These are phyloP conservation scores for Cherax destructor DNA, from an alignment of 1,140 invertebrate genomes.

Conservation along the genomic window DNA sequence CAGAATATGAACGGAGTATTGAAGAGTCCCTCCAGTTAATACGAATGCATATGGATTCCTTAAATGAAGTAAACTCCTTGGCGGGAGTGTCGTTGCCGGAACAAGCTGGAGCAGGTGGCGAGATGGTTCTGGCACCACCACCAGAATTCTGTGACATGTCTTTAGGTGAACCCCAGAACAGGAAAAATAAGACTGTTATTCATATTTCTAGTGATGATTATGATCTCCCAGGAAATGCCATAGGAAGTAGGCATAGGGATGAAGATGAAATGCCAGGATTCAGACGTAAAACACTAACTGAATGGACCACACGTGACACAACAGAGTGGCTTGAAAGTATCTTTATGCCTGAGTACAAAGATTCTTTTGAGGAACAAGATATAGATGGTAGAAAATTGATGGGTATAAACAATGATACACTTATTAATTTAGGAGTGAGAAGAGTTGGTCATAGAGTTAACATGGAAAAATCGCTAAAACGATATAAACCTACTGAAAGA, in stretches of 20 bases:
- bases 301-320: constrained; percentile 78
- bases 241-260: constrained; percentile 48
- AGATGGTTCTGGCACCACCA: constrained; percentile 83
- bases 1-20: constrained; percentile 75
- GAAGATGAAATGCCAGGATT: constrained; percentile 70
- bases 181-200: constrained; percentile 60
- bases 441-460: constrained; percentile 78
- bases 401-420: constrained; percentile 77
- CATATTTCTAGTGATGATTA: constrained; percentile 60
- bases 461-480: constrained; percentile 77
- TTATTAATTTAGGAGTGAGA: constrained; percentile 78
- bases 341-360: constrained; percentile 78
- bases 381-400: constrained; percentile 77
- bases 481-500: constrained; percentile 70
- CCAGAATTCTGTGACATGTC: constrained; percentile 82
- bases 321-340: constrained; percentile 78
- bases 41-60: constrained; percentile 75
- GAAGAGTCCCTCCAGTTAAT: constrained; percentile 76
- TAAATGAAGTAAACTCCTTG: constrained; percentile 72
- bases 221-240: constrained; percentile 50
- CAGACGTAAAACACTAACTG: constrained; percentile 75
- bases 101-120: constrained; percentile 8
- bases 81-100: constrained; percentile 60
- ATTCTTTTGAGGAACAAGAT: constrained; percentile 75
- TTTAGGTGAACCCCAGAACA: constrained; percentile 71